Evolutionary conservation across 2,888 invertebrate species (phyloP).

Genomic region (Eristalinus aeneus): DNA sequence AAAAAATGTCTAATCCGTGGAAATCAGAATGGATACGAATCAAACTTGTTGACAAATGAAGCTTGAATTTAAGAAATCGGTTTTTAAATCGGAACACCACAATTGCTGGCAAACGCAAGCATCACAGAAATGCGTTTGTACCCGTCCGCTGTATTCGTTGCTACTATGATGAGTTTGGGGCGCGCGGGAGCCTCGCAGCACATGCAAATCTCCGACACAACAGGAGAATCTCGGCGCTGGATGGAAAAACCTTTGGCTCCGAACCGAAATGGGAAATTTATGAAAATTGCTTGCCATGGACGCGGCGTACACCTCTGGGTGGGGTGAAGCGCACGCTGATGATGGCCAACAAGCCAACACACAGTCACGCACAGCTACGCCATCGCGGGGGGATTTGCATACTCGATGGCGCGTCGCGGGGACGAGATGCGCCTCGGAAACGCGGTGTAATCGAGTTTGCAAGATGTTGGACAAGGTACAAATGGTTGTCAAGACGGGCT

Average conservation of each 20-base stretch:
- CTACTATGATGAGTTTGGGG: too few relatives aligned
- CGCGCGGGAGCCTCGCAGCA: conserved; percentile 17
- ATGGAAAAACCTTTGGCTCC: conserved; percentile 56
- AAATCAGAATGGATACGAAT: too few relatives aligned
- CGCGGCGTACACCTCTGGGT: conserved; percentile 11
- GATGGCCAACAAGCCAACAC: background rate
- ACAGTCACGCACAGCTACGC: background rate
- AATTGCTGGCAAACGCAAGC: too few relatives aligned
- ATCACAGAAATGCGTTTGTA: too few relatives aligned
- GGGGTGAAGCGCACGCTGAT: conserved; percentile 51
- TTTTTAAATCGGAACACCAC: too few relatives aligned
- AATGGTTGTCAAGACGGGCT: conserved; percentile 49
- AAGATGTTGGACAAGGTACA: conserved; percentile 69
- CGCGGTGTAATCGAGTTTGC: conserved; percentile 64
- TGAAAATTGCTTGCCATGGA: conserved; percentile 66
- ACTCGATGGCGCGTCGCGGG: conserved; percentile 49
- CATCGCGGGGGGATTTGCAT: conserved; percentile 60
- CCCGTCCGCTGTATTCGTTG: too few relatives aligned
- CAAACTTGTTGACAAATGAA: too few relatives aligned
- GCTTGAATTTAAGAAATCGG: too few relatives aligned
- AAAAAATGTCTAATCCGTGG: too few relatives aligned
- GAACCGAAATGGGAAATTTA: conserved; percentile 65
- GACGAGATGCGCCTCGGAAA: conserved; percentile 43
- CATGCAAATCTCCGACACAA: conserved; percentile 61
- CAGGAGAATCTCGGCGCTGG: conserved; percentile 32